phyloP scores from a whole-genome alignment of 1,140 invertebrate genomes.

The Eumeta japonica region DNA sequence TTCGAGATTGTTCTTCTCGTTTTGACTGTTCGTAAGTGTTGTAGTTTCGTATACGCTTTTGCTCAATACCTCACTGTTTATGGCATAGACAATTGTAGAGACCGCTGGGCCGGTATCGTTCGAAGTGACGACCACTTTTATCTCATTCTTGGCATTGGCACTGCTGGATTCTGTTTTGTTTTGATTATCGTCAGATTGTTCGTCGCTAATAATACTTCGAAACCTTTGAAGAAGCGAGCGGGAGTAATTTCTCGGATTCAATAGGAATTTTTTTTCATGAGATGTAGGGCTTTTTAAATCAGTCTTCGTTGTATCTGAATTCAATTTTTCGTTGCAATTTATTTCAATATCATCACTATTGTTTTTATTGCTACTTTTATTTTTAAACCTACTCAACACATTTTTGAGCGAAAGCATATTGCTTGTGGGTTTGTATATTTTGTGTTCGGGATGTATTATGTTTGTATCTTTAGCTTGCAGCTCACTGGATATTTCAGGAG shows the following conservation, averaged over 20 bases:
- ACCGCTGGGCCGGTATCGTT: conserved; percentile 28
- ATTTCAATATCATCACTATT: conserved; percentile 36
- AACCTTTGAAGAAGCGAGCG: conserved; percentile 59
- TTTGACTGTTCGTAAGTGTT: conserved; percentile 37
- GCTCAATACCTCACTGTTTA: conserved; percentile 29
- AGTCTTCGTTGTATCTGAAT: conserved; percentile 33
- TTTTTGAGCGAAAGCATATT: conserved; percentile 52
- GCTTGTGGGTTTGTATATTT: conserved; percentile 68
- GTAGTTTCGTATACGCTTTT: conserved; percentile 47
- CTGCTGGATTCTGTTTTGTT: conserved; percentile 22
- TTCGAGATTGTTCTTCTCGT: conserved; percentile 41
- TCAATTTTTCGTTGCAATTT: conserved; percentile 35
- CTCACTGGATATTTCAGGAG: conserved; percentile 29
- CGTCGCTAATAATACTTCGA: conserved; percentile 57
- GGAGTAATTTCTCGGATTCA: conserved; percentile 52
- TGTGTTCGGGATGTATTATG: conserved; percentile 70
- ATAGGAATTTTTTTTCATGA: conserved; percentile 39
- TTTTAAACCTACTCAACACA: conserved; percentile 50
- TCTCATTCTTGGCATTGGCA: conserved; percentile 25
- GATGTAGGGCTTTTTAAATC: conserved; percentile 41
- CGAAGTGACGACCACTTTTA: conserved; percentile 43
- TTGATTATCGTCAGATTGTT: conserved; percentile 42
- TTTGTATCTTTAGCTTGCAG: conserved; percentile 43
- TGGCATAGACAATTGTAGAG: conserved; percentile 23
- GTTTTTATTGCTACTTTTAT: conserved; percentile 34